A percentile compares a stretch with the other conserved stretches of the same genome.
Conservation (phyloP, 2,113 vertebrate genomes). For the Anthoscopus minutus region DNA sequence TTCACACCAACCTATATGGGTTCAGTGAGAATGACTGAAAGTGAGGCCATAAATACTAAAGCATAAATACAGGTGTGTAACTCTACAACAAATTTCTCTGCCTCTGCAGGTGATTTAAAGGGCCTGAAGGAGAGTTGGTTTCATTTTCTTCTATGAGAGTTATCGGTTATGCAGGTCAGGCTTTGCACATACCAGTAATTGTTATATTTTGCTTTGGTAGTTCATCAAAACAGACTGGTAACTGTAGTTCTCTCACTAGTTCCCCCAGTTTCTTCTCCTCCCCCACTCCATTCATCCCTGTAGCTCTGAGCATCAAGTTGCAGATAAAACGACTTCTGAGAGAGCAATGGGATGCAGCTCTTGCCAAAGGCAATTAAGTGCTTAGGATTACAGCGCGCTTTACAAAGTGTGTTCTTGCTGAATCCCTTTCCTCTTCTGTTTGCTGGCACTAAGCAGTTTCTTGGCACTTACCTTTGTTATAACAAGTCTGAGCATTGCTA, state of each 20-base stretch:
- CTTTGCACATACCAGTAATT: neutral
- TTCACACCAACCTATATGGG: neutral
- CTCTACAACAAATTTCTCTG: neutral
- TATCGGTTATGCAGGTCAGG: neutral
- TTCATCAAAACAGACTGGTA: neutral
- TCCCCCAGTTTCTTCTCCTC: neutral
- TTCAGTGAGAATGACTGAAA: neutral
- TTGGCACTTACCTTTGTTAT: neutral
- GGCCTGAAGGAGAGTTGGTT: neutral
- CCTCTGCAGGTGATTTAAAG: neutral
- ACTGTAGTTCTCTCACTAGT: neutral
- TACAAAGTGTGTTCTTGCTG: slow-evolving; percentile 31
- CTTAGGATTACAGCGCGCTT: slow-evolving; percentile 49
- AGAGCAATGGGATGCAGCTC: slow-evolving; percentile 25
- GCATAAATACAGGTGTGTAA: neutral
- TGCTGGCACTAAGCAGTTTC: slow-evolving; percentile 20
- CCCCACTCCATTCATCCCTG: slow-evolving; percentile 31
- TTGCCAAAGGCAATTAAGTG: slow-evolving; percentile 58
- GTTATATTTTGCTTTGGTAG: neutral
- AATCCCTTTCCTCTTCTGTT: slow-evolving; percentile 34
- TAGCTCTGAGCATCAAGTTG: slow-evolving; percentile 42
- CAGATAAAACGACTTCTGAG: slow-evolving; percentile 39
- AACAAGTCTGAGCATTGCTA: slow-evolving; percentile 13
- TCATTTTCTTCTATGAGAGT: neutral
- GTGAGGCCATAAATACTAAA: neutral